Percentiles rank a stretch among this genome's conserved stretches.
Conservation (phyloP, 2,888 invertebrate genomes). For the Agelastica alni region DNA sequence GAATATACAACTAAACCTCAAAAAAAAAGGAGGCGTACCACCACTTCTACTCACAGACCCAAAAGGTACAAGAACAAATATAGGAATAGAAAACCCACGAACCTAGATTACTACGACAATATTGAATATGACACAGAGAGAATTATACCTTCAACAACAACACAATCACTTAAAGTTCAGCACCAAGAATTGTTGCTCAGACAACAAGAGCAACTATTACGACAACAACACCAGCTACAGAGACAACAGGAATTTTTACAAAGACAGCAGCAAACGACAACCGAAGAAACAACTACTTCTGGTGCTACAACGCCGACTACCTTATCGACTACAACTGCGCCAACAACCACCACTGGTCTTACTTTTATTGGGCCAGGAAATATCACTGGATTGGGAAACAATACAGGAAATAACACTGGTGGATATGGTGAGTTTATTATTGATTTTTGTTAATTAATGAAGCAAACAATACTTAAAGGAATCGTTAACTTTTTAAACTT, state of each 20-base stretch:
- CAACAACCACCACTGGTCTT: constrained; percentile 51
- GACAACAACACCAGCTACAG: constrained; percentile 31
- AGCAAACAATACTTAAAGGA: no score
- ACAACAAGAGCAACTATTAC: constrained; percentile 14
- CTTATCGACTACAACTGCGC: constrained; percentile 28
- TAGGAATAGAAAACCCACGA: constrained; percentile 26
- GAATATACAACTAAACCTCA: constrained; percentile 37
- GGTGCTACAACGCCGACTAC: constrained; percentile 25
- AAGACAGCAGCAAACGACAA: constrained; percentile 32
- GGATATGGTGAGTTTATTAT: constrained; percentile 35
- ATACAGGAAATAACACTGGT: constrained; percentile 27
- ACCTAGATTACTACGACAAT: constrained; percentile 29
- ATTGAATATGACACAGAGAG: constrained; percentile 29
- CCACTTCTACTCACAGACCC: constrained; percentile 32
- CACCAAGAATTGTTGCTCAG: constrained; percentile 13
- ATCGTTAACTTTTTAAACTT: no score
- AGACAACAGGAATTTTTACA: constrained; percentile 15
- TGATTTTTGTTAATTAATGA: no score
- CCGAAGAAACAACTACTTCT: constrained; percentile 26
- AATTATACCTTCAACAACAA: constrained; percentile 21
- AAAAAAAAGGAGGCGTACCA: constrained; percentile 33
- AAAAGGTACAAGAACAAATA: constrained; percentile 30
- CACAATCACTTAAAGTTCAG: constrained; percentile 20
- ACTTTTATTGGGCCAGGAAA: constrained; percentile 30
- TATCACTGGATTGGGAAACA: constrained; percentile 10